Percentiles rank a stretch among this genome's conserved stretches.
Conservation (phyloP, 2,113 vertebrate species). For the Tauraco erythrolophus region DNA sequence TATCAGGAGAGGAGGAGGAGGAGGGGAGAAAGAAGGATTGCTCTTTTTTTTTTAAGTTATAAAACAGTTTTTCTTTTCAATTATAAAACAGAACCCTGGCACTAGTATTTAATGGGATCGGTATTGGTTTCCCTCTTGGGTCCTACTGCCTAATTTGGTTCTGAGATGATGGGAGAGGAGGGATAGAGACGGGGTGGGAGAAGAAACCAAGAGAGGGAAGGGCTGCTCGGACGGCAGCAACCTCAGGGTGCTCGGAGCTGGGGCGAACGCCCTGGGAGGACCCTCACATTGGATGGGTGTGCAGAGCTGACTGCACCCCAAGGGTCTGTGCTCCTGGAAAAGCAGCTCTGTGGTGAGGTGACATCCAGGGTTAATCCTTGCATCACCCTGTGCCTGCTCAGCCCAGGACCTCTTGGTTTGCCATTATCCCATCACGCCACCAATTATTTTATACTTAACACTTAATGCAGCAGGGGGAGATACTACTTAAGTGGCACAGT, state of each 20-base stretch:
- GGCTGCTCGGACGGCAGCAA: not conserved
- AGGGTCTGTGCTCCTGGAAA: not conserved
- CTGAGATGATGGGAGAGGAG: not conserved
- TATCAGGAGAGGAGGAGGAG: not conserved
- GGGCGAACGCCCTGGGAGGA: not conserved
- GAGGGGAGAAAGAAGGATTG: not conserved
- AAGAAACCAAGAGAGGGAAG: not conserved
- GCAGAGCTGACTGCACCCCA: not conserved
- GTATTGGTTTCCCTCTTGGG: not conserved
- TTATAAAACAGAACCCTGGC: not conserved
- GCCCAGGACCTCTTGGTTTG: not conserved
- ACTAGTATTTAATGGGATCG: not conserved
- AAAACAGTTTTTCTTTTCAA: not conserved
- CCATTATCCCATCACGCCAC: not conserved
- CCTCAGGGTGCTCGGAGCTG: not conserved
- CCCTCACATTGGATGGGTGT: rapidly evolving
- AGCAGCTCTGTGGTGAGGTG: not conserved
- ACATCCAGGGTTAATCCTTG: not conserved
- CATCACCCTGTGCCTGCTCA: not conserved
- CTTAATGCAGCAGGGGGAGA: not conserved
- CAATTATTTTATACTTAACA: not conserved
- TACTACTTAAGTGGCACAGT: not conserved
- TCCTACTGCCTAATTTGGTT: not conserved
- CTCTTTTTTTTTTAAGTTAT: not conserved
- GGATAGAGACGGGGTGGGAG: not conserved